A percentile compares a stretch with the other conserved stretches of the same genome.
These are phyloP conservation scores for Oostethus manadensis DNA, from an alignment of 2,113 vertebrate species.

Conservation along the genomic window DNA sequence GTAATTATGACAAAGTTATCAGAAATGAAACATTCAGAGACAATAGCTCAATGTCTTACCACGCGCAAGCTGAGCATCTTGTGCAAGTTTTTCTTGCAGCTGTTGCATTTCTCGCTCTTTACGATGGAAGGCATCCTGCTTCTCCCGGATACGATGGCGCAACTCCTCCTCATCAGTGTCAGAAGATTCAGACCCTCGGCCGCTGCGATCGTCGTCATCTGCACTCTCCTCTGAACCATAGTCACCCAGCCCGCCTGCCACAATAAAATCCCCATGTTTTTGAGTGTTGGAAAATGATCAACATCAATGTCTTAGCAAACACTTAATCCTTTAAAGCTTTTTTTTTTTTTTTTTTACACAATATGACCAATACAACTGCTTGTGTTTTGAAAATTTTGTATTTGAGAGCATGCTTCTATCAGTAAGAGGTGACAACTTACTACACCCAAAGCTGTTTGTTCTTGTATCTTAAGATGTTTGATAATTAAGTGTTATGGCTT, in stretches of 20 bases:
- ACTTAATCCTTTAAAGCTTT: conserved; percentile 9
- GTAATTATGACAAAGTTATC: not conserved
- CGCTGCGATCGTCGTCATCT: conserved; percentile 84
- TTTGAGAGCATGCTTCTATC: conserved; percentile 57
- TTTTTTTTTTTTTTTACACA: not conserved
- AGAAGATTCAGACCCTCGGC: conserved; percentile 90
- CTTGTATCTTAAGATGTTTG: conserved; percentile 12
- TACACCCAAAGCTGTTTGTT: conserved; percentile 21
- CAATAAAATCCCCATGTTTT: conserved; percentile 79
- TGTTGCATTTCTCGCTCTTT: conserved; percentile 91
- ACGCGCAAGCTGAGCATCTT: conserved; percentile 76
- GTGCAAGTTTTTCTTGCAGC: conserved; percentile 82
- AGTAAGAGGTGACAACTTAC: conserved; percentile 22
- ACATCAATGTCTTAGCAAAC: conserved; percentile 15
- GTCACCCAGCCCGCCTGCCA: conserved; percentile 97
- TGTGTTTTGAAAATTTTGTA: not conserved
- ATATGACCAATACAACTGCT: not conserved
- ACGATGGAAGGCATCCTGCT: conserved; percentile 95
- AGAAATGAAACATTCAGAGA: not conserved
- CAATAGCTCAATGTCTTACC: conserved; percentile 41
- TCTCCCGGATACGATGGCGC: conserved; percentile 92
- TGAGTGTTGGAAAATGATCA: conserved; percentile 45
- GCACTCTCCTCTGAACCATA: conserved; percentile 98
- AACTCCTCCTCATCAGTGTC: conserved; percentile 98
- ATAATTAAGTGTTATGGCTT: conserved; percentile 9